Percentiles rank a stretch among this genome's conserved stretches.
Conservation (phyloP, 2,113 vertebrate species). For the Pedionomus torquatus region DNA sequence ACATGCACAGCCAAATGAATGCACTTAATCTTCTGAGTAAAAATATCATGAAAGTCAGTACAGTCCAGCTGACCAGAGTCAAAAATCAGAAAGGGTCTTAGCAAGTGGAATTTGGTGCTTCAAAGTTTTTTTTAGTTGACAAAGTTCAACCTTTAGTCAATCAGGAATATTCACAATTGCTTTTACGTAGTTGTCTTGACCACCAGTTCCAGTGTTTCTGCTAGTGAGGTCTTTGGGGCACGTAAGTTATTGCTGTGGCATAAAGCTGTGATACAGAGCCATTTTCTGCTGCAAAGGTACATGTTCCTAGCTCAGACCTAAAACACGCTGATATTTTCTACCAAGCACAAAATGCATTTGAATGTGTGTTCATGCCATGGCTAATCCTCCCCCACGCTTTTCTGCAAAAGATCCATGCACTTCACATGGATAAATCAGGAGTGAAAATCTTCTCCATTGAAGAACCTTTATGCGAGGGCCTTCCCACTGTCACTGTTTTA, state of each 20-base stretch:
- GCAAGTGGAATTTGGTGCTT: neutral
- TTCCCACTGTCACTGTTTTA: neutral
- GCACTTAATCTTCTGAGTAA: neutral
- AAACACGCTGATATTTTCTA: rapidly evolving
- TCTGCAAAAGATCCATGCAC: neutral
- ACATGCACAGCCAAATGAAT: constrained; percentile 24
- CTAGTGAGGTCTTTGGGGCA: neutral
- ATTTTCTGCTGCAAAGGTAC: neutral
- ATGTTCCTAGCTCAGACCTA: neutral
- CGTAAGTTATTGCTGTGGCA: neutral
- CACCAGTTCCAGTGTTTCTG: neutral
- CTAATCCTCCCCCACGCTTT: neutral
- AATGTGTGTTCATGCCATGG: neutral
- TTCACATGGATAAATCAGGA: neutral
- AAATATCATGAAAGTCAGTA: neutral
- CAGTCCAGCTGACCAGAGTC: neutral
- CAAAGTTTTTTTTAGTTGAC: neutral
- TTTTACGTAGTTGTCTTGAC: neutral
- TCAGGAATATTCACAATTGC: neutral
- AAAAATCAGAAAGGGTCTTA: neutral
- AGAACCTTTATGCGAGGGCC: neutral
- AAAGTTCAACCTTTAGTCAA: neutral
- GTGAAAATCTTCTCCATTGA: neutral
- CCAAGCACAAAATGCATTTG: neutral
- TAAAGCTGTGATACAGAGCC: neutral